Evolutionary conservation across 2,888 invertebrate genomes (phyloP).

Genomic region (Acrocera orbiculus): DNA sequence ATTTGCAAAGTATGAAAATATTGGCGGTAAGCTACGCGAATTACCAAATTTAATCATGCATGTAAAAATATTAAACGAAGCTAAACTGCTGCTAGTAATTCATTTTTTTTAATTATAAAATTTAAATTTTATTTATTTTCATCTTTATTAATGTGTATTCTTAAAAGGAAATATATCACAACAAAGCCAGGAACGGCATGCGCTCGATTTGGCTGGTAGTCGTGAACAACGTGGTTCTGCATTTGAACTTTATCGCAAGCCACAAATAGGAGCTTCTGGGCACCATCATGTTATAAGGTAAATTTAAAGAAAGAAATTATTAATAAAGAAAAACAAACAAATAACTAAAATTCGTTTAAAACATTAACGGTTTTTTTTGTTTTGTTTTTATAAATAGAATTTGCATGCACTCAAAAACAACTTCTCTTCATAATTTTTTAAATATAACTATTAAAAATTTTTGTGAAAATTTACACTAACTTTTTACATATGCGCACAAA

Average conservation of each 20-base stretch:
- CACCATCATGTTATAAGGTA: conserved; percentile 70
- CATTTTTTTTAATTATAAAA: neutral
- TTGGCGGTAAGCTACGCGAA: no score
- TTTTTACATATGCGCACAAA: conserved; percentile 10
- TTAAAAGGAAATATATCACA: conserved; percentile 25
- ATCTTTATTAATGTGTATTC: neutral
- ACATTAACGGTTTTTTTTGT: no score
- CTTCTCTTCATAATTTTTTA: no score
- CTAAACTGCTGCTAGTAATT: no score
- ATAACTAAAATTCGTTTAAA: no score
- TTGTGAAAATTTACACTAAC: no score
- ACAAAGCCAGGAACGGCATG: conserved; percentile 29
- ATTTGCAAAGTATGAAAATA: no score
- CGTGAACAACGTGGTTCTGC: conserved; percentile 83
- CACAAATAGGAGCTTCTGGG: conserved; percentile 37
- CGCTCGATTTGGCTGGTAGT: conserved; percentile 58
- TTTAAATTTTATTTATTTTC: neutral
- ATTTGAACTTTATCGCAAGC: conserved; percentile 87
- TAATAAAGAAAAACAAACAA: neutral
- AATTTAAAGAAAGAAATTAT: conserved; percentile 16
- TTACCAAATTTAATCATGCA: no score
- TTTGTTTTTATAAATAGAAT: no score
- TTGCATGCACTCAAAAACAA: no score
- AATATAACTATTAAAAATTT: no score
- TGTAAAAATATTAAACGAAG: no score